phyloP scores from a whole-genome alignment of 2,113 vertebrate species.

The Mormoops blainvillei region DNA sequence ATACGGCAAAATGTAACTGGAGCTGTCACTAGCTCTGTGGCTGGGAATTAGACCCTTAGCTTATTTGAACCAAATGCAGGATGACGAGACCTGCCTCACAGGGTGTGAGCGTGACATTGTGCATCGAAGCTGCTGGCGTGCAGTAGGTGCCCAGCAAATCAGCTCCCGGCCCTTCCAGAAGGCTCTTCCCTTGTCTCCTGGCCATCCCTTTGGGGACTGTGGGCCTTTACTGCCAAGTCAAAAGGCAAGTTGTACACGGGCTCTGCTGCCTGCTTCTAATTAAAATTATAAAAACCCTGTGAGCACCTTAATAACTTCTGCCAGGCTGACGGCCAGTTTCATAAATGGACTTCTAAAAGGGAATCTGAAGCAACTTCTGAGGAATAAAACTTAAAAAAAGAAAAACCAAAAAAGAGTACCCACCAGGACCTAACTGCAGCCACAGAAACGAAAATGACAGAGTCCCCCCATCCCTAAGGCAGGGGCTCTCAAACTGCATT shows the following conservation, averaged over 20 bases:
- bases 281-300: conserved; percentile 76
- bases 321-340: conserved; percentile 63
- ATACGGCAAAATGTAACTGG: background rate
- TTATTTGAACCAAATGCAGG: background rate
- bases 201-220: conserved; percentile 45
- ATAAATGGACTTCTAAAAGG: conserved; percentile 73
- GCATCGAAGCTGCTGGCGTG: background rate
- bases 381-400: conserved; percentile 66
- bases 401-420: conserved; percentile 23
- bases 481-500: background rate
- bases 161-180: background rate
- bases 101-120: background rate
- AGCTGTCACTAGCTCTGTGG: background rate
- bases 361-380: conserved; percentile 62
- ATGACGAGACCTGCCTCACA: too few relatives aligned
- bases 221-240: conserved; percentile 67
- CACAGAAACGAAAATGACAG: background rate
- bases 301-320: conserved; percentile 71
- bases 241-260: conserved; percentile 71
- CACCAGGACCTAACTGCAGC: background rate
- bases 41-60: background rate
- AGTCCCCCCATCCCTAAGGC: background rate
- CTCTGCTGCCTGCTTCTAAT: conserved; percentile 78
- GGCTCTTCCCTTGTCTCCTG: conserved; percentile 43
- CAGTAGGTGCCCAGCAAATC: background rate